phyloP scores from a whole-genome alignment of 2,888 invertebrate genomes.

The Melipona beecheii region DNA sequence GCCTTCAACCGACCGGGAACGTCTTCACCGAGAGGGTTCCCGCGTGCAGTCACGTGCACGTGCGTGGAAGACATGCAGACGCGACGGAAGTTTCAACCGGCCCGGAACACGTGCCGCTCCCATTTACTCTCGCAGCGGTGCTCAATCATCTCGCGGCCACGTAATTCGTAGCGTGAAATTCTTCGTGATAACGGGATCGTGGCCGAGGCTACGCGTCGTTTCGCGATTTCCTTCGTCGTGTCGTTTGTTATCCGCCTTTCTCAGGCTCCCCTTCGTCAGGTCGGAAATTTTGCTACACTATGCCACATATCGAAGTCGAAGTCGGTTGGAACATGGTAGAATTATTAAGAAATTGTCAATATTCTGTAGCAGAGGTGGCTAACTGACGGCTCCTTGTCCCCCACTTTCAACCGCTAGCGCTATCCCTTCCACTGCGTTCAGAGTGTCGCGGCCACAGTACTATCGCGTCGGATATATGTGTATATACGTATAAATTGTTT shows the following conservation, averaged over 20 bases:
- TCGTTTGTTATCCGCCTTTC: not conserved
- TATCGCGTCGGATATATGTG: too few relatives aligned
- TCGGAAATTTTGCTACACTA: not conserved
- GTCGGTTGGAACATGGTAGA: not conserved
- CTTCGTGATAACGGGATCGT: constrained; percentile 41
- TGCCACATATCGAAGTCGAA: not conserved
- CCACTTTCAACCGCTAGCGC: too few relatives aligned
- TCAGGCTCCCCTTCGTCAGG: not conserved
- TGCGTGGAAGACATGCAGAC: constrained; percentile 25
- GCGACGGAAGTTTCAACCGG: constrained; percentile 16
- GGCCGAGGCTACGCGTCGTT: not conserved
- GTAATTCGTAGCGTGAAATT: constrained; percentile 37
- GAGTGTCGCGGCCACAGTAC: too few relatives aligned
- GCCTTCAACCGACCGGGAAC: not conserved
- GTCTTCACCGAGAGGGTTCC: constrained; percentile 9
- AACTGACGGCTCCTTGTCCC: too few relatives aligned
- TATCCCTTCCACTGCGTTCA: too few relatives aligned
- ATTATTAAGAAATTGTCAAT: not conserved
- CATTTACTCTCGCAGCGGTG: constrained; percentile 39
- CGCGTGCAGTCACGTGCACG: constrained; percentile 45
- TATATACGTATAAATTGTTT: too few relatives aligned
- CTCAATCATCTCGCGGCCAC: constrained; percentile 26
- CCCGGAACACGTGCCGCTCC: constrained; percentile 45
- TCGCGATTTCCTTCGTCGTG: not conserved
- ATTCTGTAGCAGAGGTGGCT: not conserved